Evolutionary conservation across 2,888 invertebrate species (phyloP).

Genomic region (Luperina testacea): DNA sequence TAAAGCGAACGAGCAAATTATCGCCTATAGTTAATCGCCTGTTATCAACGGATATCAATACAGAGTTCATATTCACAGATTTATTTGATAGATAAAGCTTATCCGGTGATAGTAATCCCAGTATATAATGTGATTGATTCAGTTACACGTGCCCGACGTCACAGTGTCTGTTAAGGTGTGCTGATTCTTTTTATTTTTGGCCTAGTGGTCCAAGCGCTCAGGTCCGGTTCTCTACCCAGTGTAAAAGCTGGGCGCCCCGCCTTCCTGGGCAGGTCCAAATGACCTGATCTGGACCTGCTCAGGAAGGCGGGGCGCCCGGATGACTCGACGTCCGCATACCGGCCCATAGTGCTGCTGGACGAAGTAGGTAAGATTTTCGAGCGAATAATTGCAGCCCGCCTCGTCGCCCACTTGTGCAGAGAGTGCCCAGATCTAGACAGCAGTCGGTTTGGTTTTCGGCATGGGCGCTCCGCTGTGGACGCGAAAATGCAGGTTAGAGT

Average conservation of each 20-base stretch:
- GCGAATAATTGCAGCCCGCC: background rate
- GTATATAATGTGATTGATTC: slow-evolving; percentile 32
- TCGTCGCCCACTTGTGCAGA: background rate
- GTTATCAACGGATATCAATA: slow-evolving; percentile 53
- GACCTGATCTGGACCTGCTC: background rate
- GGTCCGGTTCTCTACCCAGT: background rate
- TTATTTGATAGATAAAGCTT: slow-evolving; percentile 53
- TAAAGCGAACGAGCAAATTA: slow-evolving; percentile 30
- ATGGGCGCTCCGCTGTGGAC: no score
- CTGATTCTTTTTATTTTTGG: background rate
- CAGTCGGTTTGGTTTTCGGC: no score
- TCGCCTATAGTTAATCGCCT: slow-evolving; percentile 41
- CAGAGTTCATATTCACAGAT: slow-evolving; percentile 44
- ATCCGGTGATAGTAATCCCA: slow-evolving; percentile 41
- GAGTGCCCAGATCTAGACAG: background rate
- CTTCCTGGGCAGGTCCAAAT: no score
- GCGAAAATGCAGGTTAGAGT: no score
- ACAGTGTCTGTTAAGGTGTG: background rate
- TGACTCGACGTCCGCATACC: no score
- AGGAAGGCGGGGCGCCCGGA: background rate
- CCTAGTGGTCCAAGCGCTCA: background rate
- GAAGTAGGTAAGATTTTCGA: background rate
- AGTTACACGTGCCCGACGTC: slow-evolving; percentile 19
- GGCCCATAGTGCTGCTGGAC: background rate
- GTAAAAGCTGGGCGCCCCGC: background rate